Conservation (phyloP, 2,797 vertebrate species). For the Xiphophorus birchmanni region DNA sequence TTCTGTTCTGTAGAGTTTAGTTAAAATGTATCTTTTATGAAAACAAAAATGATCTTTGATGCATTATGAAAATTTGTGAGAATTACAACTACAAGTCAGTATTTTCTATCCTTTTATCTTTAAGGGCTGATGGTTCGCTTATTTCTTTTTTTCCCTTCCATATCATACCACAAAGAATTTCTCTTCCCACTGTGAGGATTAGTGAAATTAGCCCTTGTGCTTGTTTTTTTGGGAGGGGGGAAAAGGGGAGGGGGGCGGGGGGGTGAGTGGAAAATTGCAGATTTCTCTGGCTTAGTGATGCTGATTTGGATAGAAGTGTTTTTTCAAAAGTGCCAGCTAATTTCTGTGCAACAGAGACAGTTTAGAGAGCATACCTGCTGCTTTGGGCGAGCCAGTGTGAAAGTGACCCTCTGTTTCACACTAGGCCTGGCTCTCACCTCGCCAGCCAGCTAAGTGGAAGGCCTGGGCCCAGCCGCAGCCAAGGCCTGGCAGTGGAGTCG, state of each 20-base stretch:
- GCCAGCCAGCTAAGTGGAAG: slow-evolving; percentile 19
- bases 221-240: background rate
- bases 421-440: slow-evolving; percentile 33
- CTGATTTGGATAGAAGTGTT: slow-evolving; percentile 9
- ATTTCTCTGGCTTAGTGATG: slow-evolving; percentile 20
- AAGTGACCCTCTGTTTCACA: slow-evolving; percentile 46
- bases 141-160: slow-evolving; percentile 1
- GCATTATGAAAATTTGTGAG: background rate
- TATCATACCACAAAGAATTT: slow-evolving; percentile 45
- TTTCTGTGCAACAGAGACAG: no score
- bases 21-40: background rate
- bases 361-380: slow-evolving; percentile 44
- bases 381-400: slow-evolving; percentile 6
- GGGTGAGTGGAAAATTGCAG: slow-evolving; percentile 33
- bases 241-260: no score
- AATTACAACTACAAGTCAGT: background rate
- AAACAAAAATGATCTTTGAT: background rate
- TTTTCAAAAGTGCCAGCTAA: no score
- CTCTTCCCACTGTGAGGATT: slow-evolving; percentile 23
- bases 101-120: background rate
- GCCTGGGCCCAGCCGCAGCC: background rate
- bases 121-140: background rate
- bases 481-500: background rate
- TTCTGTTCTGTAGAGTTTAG: background rate
- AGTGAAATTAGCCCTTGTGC: slow-evolving; percentile 15